Conservation (phyloP, 2,113 vertebrate genomes). For the Podarcis raffonei region DNA sequence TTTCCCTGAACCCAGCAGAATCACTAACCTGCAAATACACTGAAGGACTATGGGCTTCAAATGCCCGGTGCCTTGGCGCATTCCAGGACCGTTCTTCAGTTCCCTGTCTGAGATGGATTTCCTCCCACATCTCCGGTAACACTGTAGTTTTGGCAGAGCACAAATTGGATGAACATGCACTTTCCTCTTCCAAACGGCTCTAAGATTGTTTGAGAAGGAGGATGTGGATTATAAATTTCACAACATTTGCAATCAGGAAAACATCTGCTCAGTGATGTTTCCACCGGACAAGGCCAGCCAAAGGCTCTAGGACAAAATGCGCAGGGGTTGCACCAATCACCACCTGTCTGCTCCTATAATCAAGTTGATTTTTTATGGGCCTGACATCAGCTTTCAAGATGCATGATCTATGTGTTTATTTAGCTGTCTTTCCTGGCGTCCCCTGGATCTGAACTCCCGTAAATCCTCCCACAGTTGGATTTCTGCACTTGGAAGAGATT, state of each 20-base stretch:
- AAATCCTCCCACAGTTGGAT: conserved; percentile 75
- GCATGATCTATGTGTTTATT: conserved; percentile 77
- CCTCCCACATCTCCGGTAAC: background rate
- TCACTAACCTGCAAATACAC: background rate
- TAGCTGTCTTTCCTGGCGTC: conserved; percentile 74
- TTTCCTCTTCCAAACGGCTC: conserved; percentile 43
- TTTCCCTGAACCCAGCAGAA: background rate
- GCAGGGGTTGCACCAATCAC: conserved; percentile 72
- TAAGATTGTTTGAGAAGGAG: conserved; percentile 54
- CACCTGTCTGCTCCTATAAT: conserved; percentile 79
- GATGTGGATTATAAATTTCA: conserved; percentile 71
- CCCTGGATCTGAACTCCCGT: conserved; percentile 72
- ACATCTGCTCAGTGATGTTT: conserved; percentile 75
- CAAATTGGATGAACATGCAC: conserved; percentile 47
- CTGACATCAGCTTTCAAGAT: conserved; percentile 77
- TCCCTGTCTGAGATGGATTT: background rate
- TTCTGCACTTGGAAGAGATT: conserved; percentile 74
- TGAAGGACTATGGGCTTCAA: too few species aligned
- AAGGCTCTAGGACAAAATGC: conserved; percentile 70
- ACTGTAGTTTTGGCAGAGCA: conserved; percentile 2
- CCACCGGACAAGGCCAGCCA: conserved; percentile 70
- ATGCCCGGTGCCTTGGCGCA: background rate
- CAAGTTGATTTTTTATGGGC: conserved; percentile 75
- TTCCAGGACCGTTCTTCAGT: background rate
- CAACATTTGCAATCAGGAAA: conserved; percentile 71